Base-by-base conservation (phyloP, 1,140 invertebrate genomes). In the Drosophila willistoni region DNA sequence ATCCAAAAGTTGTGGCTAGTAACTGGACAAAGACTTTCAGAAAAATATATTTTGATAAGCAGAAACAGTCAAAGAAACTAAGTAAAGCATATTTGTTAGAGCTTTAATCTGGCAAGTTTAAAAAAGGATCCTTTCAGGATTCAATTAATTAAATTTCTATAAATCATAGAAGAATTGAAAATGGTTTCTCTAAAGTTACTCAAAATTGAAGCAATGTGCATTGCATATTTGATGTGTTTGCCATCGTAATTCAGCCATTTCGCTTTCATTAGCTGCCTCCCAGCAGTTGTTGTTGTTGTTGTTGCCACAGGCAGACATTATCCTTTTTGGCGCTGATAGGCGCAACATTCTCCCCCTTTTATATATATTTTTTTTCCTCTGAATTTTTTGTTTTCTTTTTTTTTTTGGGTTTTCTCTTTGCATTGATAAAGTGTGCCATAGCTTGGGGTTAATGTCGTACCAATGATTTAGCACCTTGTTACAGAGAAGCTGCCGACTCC, bases 381-480 rank as follows among this genome's bases (percentile, higher is more conserved):
- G n/a, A 44, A 44, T 44, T 7, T 86, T 86, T 80, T 78, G 81
- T 61, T 60, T 86, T 47, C 25, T 7, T 41, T 60, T 63, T 64
- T 62, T 51, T 13, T 47, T 76, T 42, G 22, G 54, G 25, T 55
- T 65, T 64, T 61, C 33, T 17, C 34, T 70, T 66, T 63, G 90
- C 90, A 91, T 91, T 91, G 90, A 91, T 91, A 90, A 91, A 91
- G 90, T 91, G 85, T 84, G 78, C 90, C 80, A 86, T 91, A 87
- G 77, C 85, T 91, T 91, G 80, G 90, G 90, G 90, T 91, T 91
- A 91, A 91, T 91, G 90, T 91, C 90, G 86, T 68, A 66, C 90
- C 82, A 91, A 91, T 91, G 90, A 91, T 91, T 91, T 91, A 91
- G 90, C 90, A 91, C 82, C 90, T 91, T 87, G 90, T 91, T 91